Evolutionary conservation across 2,888 invertebrate species (phyloP).

Genomic region (Atethmia centrago): DNA sequence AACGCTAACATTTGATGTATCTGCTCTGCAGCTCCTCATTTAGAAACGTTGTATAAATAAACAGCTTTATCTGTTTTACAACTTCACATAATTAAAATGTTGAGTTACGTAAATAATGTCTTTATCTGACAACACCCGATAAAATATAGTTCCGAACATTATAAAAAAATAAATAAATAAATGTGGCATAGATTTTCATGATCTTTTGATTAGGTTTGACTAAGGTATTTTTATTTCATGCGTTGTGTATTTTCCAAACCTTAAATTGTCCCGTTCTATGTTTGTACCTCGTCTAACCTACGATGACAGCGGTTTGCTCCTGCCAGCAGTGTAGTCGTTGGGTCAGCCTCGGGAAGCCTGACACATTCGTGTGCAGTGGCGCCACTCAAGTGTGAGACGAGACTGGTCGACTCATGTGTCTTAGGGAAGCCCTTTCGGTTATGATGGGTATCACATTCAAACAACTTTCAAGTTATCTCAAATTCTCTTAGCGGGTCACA

Average conservation of each 20-base stretch:
- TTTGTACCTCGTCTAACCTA: not conserved
- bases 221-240: not conserved
- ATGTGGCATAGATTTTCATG: not conserved
- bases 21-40: slow-evolving; percentile 82
- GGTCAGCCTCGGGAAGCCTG: slow-evolving; percentile 74
- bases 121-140: slow-evolving; percentile 40
- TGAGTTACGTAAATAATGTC: slow-evolving; percentile 67
- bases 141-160: slow-evolving; percentile 4
- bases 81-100: slow-evolving; percentile 76
- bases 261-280: not conserved
- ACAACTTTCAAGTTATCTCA: slow-evolving; percentile 51
- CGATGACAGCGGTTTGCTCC: slow-evolving; percentile 5
- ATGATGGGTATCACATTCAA: slow-evolving; percentile 68
- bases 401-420: slow-evolving; percentile 77
- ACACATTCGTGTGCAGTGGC: slow-evolving; percentile 70
- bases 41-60: slow-evolving; percentile 83
- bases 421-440: slow-evolving; percentile 75
- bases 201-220: not conserved
- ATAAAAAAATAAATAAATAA: not conserved
- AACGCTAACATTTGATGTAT: slow-evolving; percentile 86
- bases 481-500: not conserved
- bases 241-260: not conserved
- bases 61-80: slow-evolving; percentile 83
- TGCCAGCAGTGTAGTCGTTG: slow-evolving; percentile 13
- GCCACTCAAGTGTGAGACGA: slow-evolving; percentile 80